A percentile compares a stretch with the other conserved stretches of the same genome.
Conservation (phyloP, 37 sponge, comb jelly and placozoan species). For the Aplysina aerophoba region DNA sequence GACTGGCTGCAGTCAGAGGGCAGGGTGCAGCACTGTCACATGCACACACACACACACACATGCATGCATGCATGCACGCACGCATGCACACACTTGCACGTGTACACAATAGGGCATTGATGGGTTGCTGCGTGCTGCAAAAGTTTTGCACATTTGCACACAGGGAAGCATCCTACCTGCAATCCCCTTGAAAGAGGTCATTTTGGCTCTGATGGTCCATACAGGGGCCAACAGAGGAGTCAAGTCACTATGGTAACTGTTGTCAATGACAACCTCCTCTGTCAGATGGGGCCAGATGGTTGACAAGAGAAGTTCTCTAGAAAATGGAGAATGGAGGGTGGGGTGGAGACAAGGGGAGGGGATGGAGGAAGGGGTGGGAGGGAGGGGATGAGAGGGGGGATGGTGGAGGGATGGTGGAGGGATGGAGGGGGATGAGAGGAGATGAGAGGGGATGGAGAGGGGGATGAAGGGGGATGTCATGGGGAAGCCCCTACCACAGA, state of each 20-base stretch:
- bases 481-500: too few relatives aligned
- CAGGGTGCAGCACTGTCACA: too few relatives aligned
- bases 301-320: slow-evolving; percentile 81
- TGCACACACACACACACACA: too few relatives aligned
- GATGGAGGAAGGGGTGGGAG: not conserved
- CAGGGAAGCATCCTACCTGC: slow-evolving; percentile 41
- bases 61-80: too few relatives aligned
- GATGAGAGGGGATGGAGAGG: not conserved
- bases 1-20: slow-evolving; percentile 29
- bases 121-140: too few relatives aligned
- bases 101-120: not conserved
- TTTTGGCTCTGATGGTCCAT: slow-evolving; percentile 62
- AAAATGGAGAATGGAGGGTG: not conserved
- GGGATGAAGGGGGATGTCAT: not conserved
- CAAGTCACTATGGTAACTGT: slow-evolving; percentile 68
- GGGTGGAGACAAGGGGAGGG: not conserved
- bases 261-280: slow-evolving; percentile 79
- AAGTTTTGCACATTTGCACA: too few relatives aligned
- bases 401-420: not conserved
- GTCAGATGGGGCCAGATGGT: slow-evolving; percentile 80
- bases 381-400: not conserved
- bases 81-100: not conserved
- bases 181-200: slow-evolving; percentile 48
- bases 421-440: not conserved
- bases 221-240: slow-evolving; percentile 71